Percentiles rank a stretch among this genome's conserved stretches.
These are phyloP conservation scores for Marmota monax DNA, from an alignment of 2,113 vertebrate genomes.

Conservation along the genomic window DNA sequence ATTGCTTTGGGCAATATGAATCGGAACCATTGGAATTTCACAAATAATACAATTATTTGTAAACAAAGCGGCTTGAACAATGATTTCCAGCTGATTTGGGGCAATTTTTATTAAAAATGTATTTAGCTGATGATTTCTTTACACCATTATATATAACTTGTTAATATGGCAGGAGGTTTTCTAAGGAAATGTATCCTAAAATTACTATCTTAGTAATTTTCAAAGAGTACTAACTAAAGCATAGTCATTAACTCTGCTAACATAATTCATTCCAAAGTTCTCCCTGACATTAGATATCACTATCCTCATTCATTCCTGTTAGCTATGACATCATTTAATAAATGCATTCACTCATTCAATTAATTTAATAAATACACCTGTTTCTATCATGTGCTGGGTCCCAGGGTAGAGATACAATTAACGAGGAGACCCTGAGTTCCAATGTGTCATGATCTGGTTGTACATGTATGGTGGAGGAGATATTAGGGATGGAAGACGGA, in stretches of 20 bases:
- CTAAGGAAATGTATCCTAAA: background rate
- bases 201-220: background rate
- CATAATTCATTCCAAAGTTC: background rate
- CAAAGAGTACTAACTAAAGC: background rate
- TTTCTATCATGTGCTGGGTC: background rate
- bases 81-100: background rate
- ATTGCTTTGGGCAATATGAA: background rate
- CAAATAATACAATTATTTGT: background rate
- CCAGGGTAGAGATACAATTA: background rate
- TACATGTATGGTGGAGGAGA: rapidly evolving
- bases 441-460: background rate
- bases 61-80: background rate
- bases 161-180: background rate
- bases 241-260: background rate
- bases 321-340: background rate
- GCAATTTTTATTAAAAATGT: background rate
- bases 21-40: background rate
- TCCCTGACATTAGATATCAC: background rate
- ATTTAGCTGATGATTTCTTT: background rate
- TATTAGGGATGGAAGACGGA: background rate
- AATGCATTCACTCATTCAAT: background rate
- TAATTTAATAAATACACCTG: constrained; percentile 1
- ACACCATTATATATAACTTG: background rate
- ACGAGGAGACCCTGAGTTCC: background rate
- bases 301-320: background rate